These are phyloP conservation scores for Triplophysa bombifrons DNA, from an alignment of 2,797 vertebrate genomes.

Conservation along the genomic window DNA sequence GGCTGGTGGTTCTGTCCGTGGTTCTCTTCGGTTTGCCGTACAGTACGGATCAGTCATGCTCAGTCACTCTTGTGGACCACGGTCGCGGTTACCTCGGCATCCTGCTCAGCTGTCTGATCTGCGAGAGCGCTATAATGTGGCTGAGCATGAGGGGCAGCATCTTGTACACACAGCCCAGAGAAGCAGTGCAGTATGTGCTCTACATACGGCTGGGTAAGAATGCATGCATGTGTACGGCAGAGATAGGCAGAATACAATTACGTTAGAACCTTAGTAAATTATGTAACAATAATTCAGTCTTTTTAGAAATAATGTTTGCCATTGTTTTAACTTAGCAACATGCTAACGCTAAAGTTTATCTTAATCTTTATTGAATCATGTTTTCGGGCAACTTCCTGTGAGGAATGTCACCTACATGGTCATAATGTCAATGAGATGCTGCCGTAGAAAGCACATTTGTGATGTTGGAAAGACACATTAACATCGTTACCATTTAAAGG, in stretches of 20 bases:
- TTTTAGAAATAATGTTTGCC: no score
- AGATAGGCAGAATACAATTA: no score
- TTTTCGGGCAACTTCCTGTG: no score
- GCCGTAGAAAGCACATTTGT: background rate
- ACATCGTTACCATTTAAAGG: background rate
- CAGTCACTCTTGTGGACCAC: conserved; percentile 95
- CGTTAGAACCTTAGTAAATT: no score
- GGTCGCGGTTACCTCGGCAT: conserved; percentile 97
- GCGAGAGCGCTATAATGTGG: conserved; percentile 99
- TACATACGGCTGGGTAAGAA: conserved; percentile 96
- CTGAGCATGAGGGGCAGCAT: conserved; percentile 99
- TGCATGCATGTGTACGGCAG: background rate
- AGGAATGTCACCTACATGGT: background rate
- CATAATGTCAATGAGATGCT: background rate
- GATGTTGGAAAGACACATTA: background rate
- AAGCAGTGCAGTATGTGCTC: conserved; percentile 98
- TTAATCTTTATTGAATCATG: no score
- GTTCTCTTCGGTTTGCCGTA: conserved; percentile 96
- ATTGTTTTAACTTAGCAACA: no score
- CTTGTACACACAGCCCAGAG: conserved; percentile 96
- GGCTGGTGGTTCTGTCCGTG: conserved; percentile 97
- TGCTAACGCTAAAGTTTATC: no score
- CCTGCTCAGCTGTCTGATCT: conserved; percentile 96
- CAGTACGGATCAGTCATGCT: conserved; percentile 90
- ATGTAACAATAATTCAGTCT: no score